Conservation (phyloP, 2,113 vertebrate species). For the Syngnathus floridae region DNA sequence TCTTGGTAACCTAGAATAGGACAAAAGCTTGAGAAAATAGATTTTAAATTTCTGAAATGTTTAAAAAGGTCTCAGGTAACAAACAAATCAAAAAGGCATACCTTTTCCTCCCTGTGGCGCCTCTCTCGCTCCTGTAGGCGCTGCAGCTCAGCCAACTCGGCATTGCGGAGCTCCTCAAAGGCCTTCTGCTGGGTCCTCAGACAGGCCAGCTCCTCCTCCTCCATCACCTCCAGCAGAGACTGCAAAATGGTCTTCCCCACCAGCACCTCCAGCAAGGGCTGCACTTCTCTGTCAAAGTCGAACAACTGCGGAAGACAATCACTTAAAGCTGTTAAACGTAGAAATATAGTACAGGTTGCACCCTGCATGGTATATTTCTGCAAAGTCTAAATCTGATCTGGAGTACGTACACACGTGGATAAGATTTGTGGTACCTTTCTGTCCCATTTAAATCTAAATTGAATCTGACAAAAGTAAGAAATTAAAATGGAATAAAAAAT, state of each 20-base stretch:
- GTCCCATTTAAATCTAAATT: no score
- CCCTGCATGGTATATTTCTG: no score
- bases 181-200: conserved; percentile 70
- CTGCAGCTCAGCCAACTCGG: conserved; percentile 82
- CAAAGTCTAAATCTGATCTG: no score
- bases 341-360: no score
- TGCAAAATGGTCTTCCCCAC: conserved; percentile 90
- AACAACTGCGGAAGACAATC: conserved; percentile 73
- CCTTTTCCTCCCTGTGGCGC: conserved; percentile 78
- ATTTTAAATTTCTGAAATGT: no score
- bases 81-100: not conserved
- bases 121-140: conserved; percentile 85
- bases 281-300: conserved; percentile 91
- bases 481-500: no score
- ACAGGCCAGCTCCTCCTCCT: conserved; percentile 86
- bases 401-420: no score
- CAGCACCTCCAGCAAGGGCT: conserved; percentile 83
- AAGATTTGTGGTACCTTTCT: no score
- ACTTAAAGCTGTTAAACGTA: not conserved
- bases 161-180: conserved; percentile 73
- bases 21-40: no score
- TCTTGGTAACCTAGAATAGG: no score
- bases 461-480: no score
- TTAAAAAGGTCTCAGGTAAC: no score
- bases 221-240: conserved; percentile 87